phyloP scores from a whole-genome alignment of 2,888 invertebrate genomes.

The Vesta saturnalis region DNA sequence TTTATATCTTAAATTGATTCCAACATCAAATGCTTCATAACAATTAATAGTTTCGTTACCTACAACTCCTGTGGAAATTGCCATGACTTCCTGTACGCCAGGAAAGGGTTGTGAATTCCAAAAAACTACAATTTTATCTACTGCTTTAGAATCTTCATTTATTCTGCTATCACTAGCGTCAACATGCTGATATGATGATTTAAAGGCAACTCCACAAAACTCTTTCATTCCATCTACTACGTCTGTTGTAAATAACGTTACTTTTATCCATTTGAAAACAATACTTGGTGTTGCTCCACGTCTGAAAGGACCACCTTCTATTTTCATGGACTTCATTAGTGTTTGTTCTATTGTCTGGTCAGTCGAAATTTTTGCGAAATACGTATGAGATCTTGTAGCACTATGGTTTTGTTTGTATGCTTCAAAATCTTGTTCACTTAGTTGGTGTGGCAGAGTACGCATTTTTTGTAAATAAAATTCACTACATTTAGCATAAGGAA shows the following conservation, averaged over 20 bases:
- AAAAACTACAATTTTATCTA: constrained; percentile 24
- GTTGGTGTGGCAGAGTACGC: not conserved
- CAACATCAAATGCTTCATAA: constrained; percentile 17
- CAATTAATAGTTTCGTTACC: constrained; percentile 19
- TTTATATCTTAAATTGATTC: constrained; percentile 14
- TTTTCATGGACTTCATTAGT: too few relatives aligned
- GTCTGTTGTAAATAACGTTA: constrained; percentile 7
- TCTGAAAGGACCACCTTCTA: constrained; percentile 12
- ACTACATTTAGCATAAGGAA: constrained; percentile 39
- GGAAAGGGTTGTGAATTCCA: constrained; percentile 17
- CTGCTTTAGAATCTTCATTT: too few relatives aligned
- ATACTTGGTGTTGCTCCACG: constrained; percentile 15
- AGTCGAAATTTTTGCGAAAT: constrained; percentile 10
- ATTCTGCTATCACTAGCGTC: too few relatives aligned
- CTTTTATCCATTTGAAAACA: constrained; percentile 14
- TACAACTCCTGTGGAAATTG: constrained; percentile 3
- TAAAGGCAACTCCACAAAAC: constrained; percentile 20
- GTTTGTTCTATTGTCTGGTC: not conserved
- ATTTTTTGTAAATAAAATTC: not conserved
- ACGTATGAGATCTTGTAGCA: constrained; percentile 16
- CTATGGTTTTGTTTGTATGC: constrained; percentile 9
- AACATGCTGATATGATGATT: too few relatives aligned
- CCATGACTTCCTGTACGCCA: too few relatives aligned
- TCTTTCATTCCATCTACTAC: constrained; percentile 18
- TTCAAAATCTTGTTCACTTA: constrained; percentile 17